Evolutionary conservation across 1,140 invertebrate genomes (phyloP), one percentile per base, ranked within the genome.

Genomic region (Drosophila virilis): DNA sequence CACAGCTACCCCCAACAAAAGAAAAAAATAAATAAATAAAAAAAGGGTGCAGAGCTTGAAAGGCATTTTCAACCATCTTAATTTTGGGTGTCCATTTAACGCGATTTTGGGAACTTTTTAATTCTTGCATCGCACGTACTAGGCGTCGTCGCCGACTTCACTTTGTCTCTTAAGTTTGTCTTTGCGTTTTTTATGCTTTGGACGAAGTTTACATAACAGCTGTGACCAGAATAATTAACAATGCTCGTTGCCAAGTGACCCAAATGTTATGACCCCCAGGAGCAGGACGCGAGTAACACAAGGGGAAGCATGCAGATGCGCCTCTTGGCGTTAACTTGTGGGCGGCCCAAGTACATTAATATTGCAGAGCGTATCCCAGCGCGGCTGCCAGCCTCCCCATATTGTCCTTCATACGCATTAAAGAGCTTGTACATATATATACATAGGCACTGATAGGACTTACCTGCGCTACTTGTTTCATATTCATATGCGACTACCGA

Each of bases 181-280:
- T 51, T 77, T 38, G 57, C 37, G 45, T 64, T 76, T 78, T 84
- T 84, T 80, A 77, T 73, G 73, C 64, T 50, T 52, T 52, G 67
- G 59, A 77, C 78, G 61, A 79, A 85, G 80, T 85, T 84, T 84
- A 85, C 80, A 85, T 85, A 80, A 74, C 80, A 84, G 80, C 85
- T 84, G 80, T 84, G 80, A 84, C 81, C 80, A 84, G 80, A 80
- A 84, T 84, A 84, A 84, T 84, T 84, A 84, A 84, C 81, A 84
- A 77, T 78, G 78, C 48, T 66, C 57, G 57, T 42, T 59, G 52
- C 28, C 68, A 70, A 52, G 52, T 73, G 74, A 80, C 81, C 81
- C 77, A 64, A 80, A 73, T 77, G 65, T 70, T 65, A 62, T 60
- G 40, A 60, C 62, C 66, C 69, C 70, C 64, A 73, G 45, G 55